These are phyloP conservation scores for Istiophorus platypterus DNA, from an alignment of 2,113 vertebrate genomes.

Conservation along the genomic window DNA sequence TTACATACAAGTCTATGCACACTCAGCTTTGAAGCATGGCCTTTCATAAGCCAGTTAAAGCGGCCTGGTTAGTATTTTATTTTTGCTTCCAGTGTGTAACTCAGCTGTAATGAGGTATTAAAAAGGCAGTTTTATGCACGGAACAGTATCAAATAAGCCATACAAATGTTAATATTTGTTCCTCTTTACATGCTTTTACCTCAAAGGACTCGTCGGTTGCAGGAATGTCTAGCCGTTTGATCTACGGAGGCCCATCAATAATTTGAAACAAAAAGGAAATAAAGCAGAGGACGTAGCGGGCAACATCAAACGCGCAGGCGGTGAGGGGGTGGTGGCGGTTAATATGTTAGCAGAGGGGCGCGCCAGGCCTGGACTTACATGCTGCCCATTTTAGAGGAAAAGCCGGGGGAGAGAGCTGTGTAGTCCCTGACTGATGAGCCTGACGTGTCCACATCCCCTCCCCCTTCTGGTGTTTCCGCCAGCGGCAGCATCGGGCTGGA, in stretches of 20 bases:
- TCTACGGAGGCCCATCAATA: slow-evolving; percentile 29
- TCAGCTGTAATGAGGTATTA: neutral
- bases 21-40: slow-evolving; percentile 3
- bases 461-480: slow-evolving; percentile 86
- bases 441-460: slow-evolving; percentile 82
- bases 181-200: slow-evolving; percentile 25
- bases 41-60: slow-evolving; percentile 28
- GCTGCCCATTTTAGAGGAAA: slow-evolving; percentile 94
- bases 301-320: slow-evolving; percentile 57
- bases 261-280: slow-evolving; percentile 11
- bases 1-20: neutral
- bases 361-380: slow-evolving; percentile 91
- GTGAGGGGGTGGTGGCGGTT: neutral
- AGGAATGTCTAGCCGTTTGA: slow-evolving; percentile 2
- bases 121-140: neutral
- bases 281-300: slow-evolving; percentile 31
- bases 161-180: slow-evolving; percentile 23
- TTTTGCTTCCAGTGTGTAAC: slow-evolving; percentile 9
- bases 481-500: slow-evolving; percentile 81
- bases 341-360: slow-evolving; percentile 48
- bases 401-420: slow-evolving; percentile 85
- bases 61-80: slow-evolving; percentile 33
- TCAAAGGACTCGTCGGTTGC: neutral
- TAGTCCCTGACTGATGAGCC: slow-evolving; percentile 90
- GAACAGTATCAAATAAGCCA: slow-evolving; percentile 4